Percentiles rank a stretch among this genome's conserved stretches.
Conservation (phyloP, 2,888 invertebrate species). For the Oasisia sp. region DNA sequence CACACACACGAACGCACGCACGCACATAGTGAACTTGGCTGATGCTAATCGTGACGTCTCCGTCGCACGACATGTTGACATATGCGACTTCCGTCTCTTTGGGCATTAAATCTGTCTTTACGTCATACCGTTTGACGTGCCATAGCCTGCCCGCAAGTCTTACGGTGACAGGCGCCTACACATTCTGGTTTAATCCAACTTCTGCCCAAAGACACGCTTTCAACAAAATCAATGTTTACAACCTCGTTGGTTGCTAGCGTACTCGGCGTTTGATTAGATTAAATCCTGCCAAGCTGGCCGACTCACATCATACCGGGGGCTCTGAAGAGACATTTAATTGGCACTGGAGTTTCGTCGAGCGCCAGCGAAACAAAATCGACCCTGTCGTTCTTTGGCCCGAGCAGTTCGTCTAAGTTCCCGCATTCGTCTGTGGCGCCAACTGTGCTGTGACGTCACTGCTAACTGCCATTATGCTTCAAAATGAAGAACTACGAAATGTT, state of each 20-base stretch:
- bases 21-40: not conserved
- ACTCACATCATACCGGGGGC: not conserved
- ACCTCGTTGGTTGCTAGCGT: not conserved
- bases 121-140: not conserved
- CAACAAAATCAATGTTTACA: slow-evolving; percentile 5
- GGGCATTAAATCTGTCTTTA: not conserved
- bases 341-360: not conserved
- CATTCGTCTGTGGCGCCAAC: not conserved
- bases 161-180: not conserved
- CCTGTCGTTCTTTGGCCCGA: not conserved
- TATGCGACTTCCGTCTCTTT: not conserved
- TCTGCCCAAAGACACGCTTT: not conserved
- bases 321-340: not conserved
- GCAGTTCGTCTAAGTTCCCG: too few species aligned
- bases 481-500: too few species aligned
- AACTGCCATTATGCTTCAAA: too few species aligned
- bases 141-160: not conserved
- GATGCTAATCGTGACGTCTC: not conserved
- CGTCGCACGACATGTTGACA: not conserved
- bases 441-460: not conserved
- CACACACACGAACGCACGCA: too few species aligned
- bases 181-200: not conserved
- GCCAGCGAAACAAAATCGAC: not conserved
- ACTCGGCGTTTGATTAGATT: not conserved
- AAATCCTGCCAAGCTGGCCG: not conserved